These are phyloP conservation scores for Drosophila kanapiae DNA, from an alignment of 1,140 invertebrate genomes.

Conservation along the genomic window DNA sequence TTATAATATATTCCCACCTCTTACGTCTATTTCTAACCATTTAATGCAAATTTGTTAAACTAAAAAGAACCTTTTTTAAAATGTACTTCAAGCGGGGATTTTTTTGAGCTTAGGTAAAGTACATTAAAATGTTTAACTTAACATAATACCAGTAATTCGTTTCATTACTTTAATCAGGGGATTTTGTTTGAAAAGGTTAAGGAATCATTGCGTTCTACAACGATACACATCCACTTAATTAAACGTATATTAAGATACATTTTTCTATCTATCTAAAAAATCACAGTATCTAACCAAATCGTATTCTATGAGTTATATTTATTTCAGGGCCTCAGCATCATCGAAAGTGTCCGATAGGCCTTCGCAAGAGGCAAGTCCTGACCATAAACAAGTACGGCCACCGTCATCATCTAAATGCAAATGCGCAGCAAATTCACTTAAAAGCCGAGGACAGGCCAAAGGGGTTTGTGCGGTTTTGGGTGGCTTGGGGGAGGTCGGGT, in stretches of 20 bases:
- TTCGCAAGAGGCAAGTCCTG: slow-evolving; percentile 45
- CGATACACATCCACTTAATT: no score
- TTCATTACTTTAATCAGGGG: neutral
- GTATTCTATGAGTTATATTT: neutral
- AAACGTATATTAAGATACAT: neutral
- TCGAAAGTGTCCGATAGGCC: slow-evolving; percentile 22
- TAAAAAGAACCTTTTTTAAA: neutral
- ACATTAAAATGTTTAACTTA: neutral
- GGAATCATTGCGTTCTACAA: neutral
- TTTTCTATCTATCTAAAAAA: neutral
- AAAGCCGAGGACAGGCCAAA: slow-evolving; percentile 43
- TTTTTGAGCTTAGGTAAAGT: no score
- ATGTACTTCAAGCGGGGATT: neutral
- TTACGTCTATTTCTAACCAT: neutral
- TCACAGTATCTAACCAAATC: no score
- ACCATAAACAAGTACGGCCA: slow-evolving; percentile 70
- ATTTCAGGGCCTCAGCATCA: slow-evolving; percentile 10
- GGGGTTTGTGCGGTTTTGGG: neutral
- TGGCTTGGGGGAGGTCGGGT: neutral
- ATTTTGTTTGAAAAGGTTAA: neutral
- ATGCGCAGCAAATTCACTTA: slow-evolving; percentile 72
- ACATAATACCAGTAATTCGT: neutral
- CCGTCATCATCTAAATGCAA: slow-evolving; percentile 77
- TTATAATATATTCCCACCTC: neutral
- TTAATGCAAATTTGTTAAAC: neutral